These are phyloP conservation scores for Penaeus monodon DNA, from an alignment of 2,888 invertebrate species.

Conservation along the genomic window DNA sequence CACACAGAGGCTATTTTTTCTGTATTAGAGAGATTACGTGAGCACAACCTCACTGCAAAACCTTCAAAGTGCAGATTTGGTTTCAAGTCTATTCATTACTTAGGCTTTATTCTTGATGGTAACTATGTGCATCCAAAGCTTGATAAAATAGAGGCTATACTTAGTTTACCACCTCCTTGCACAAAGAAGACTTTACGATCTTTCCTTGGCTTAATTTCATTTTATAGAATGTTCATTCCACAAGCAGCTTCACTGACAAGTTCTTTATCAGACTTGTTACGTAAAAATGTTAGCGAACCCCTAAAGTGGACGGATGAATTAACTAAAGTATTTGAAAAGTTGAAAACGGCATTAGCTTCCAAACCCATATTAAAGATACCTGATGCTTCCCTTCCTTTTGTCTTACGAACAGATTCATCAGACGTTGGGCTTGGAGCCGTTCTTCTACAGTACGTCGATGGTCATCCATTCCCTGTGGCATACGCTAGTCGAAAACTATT, in stretches of 20 bases:
- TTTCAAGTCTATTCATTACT: background rate
- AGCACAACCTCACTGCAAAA: background rate
- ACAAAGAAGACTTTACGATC: background rate
- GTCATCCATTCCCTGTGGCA: conserved; percentile 1
- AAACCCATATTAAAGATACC: too few species aligned
- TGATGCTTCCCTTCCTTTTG: too few species aligned
- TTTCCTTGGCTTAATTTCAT: too few species aligned
- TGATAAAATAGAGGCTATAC: background rate
- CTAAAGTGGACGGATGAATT: too few species aligned
- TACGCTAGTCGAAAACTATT: conserved; percentile 28
- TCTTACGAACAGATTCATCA: conserved; percentile 7
- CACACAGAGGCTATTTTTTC: too few species aligned
- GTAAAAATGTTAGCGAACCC: too few species aligned
- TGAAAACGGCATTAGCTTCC: too few species aligned
- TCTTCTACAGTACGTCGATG: conserved; percentile 27
- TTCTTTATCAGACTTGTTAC: too few species aligned
- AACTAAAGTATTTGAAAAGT: too few species aligned
- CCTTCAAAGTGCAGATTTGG: conserved; percentile 14
- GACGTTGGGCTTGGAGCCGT: conserved; percentile 15
- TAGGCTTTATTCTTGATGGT: conserved; percentile 3
- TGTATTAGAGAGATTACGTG: background rate
- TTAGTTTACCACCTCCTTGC: background rate
- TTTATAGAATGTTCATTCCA: too few species aligned
- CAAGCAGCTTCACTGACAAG: too few species aligned
- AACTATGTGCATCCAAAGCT: background rate